phyloP scores from a whole-genome alignment of 2,888 invertebrate species.

The Nymphalis c-album region DNA sequence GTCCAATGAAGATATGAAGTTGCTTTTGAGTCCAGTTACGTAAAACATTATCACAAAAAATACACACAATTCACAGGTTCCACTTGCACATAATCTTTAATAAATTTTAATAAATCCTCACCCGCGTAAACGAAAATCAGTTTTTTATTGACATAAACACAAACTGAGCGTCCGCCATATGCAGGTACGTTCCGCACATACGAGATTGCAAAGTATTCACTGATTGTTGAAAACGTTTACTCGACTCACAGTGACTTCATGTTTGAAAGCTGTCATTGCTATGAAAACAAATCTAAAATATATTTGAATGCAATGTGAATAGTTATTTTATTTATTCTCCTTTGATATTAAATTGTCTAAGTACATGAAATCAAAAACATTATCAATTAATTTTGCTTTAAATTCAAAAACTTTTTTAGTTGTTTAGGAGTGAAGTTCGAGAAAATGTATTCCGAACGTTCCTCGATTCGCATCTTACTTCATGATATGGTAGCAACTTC shows the following conservation, averaged over 20 bases:
- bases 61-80: conserved; percentile 71
- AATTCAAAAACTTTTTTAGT: conserved; percentile 8
- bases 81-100: conserved; percentile 72
- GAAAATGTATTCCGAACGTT: conserved; percentile 57
- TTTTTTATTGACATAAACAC: conserved; percentile 81
- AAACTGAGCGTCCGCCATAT: conserved; percentile 81
- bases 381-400: not conserved
- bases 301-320: not conserved
- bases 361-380: not conserved
- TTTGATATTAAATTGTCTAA: not conserved
- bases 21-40: conserved; percentile 69
- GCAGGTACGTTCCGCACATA: conserved; percentile 74
- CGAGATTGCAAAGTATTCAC: conserved; percentile 45
- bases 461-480: conserved; percentile 56
- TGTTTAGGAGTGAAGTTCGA: not conserved
- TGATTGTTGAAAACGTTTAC: conserved; percentile 40
- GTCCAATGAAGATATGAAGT: conserved; percentile 67
- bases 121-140: conserved; percentile 80
- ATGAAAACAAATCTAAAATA: conserved; percentile 13
- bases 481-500: conserved; percentile 64
- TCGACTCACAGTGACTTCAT: conserved; percentile 26
- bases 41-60: conserved; percentile 76
- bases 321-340: not conserved
- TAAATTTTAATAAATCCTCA: conserved; percentile 72
- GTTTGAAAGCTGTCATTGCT: conserved; percentile 44